A percentile compares a stretch with the other conserved stretches of the same genome.
phyloP scores from a whole-genome alignment of 2,797 vertebrate genomes.

The Galago senegalensis region DNA sequence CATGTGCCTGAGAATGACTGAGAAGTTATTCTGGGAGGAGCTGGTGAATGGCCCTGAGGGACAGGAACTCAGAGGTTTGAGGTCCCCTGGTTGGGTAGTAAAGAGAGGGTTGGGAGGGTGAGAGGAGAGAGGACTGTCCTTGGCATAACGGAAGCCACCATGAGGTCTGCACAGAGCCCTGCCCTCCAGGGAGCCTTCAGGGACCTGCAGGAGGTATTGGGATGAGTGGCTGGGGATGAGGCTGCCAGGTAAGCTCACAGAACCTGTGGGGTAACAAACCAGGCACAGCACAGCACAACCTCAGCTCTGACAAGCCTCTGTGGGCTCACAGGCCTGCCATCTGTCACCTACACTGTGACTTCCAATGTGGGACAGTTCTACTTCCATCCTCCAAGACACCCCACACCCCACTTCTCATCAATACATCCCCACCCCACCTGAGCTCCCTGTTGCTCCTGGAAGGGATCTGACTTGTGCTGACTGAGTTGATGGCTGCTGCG shows the following conservation, averaged over 20 bases:
- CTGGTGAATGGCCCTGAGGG: no score
- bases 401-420: background rate
- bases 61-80: no score
- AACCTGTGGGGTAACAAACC: background rate
- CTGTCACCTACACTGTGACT: background rate
- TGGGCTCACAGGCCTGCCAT: background rate
- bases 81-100: no score
- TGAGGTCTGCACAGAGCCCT: background rate
- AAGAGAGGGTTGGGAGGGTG: no score
- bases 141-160: background rate
- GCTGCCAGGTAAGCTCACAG: background rate
- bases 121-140: background rate
- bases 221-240: background rate
- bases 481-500: background rate
- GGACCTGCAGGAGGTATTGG: accelerated
- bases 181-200: background rate
- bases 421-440: background rate
- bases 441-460: background rate
- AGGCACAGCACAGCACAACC: background rate
- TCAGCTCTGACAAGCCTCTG: background rate
- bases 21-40: no score
- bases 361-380: background rate
- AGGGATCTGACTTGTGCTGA: background rate
- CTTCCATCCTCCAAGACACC: background rate
- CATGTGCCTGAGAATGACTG: no score